Percentiles rank a stretch among this genome's conserved stretches.
These are phyloP conservation scores for Sepioteuthis lessoniana DNA, from an alignment of 2,888 invertebrate species.

Conservation along the genomic window DNA sequence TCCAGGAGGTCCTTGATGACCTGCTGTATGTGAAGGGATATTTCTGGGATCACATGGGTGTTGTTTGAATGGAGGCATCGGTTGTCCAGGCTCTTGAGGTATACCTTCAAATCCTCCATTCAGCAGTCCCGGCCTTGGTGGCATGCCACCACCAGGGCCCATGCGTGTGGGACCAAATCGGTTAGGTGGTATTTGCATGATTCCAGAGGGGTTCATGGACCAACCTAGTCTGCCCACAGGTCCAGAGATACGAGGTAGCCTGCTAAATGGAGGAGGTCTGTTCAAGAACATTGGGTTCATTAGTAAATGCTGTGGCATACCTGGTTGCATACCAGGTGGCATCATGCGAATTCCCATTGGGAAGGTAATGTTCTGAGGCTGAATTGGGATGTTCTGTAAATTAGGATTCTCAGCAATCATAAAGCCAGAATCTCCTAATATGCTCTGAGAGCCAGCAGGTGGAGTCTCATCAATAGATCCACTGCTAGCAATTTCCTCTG, in stretches of 20 bases:
- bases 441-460: constrained; percentile 40
- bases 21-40: constrained; percentile 38
- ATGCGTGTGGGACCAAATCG: constrained; percentile 51
- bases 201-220: constrained; percentile 50
- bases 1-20: constrained; percentile 49
- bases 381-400: constrained; percentile 45
- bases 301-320: constrained; percentile 59
- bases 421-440: constrained; percentile 45
- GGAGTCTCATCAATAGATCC: neutral
- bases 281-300: constrained; percentile 61
- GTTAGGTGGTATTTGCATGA: constrained; percentile 53
- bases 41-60: constrained; percentile 48
- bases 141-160: constrained; percentile 51
- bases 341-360: constrained; percentile 51
- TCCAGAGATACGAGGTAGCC: constrained; percentile 51
- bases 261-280: constrained; percentile 56
- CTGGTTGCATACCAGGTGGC: constrained; percentile 56
- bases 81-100: constrained; percentile 51
- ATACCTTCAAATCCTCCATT: constrained; percentile 54
- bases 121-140: constrained; percentile 52
- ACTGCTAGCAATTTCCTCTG: constrained; percentile 10
- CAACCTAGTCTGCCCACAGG: constrained; percentile 50
- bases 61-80: constrained; percentile 48
- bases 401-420: constrained; percentile 46
- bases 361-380: constrained; percentile 49